Evolutionary conservation across 2,113 vertebrate species (phyloP).

Genomic region (Verasper variegatus): DNA sequence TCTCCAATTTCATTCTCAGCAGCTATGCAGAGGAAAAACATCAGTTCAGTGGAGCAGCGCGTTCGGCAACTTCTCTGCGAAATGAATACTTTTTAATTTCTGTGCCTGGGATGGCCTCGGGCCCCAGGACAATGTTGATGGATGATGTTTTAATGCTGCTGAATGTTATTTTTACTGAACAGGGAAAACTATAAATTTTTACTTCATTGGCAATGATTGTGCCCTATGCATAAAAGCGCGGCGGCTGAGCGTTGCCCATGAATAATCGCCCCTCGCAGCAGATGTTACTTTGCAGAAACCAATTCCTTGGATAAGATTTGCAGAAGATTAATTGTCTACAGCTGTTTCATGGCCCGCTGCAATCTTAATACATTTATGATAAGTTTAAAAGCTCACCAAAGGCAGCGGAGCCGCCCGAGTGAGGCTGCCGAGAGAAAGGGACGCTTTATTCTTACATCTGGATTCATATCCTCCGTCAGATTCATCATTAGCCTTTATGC

Average conservation of each 20-base stretch:
- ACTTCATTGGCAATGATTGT: slow-evolving; percentile 98
- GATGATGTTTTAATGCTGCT: slow-evolving; percentile 99
- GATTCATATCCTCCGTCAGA: slow-evolving; percentile 93
- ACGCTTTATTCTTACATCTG: slow-evolving; percentile 96
- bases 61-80: slow-evolving; percentile 89
- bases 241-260: slow-evolving; percentile 88
- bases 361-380: slow-evolving; percentile 99
- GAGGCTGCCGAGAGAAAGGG: slow-evolving; percentile 81
- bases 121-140: slow-evolving; percentile 94
- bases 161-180: slow-evolving; percentile 99
- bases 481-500: slow-evolving; percentile 90
- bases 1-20: slow-evolving; percentile 83
- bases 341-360: slow-evolving; percentile 99
- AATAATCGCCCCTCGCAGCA: slow-evolving; percentile 95
- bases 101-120: slow-evolving; percentile 85
- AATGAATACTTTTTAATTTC: slow-evolving; percentile 99
- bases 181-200: slow-evolving; percentile 99
- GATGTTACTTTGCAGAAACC: slow-evolving; percentile 96
- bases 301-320: slow-evolving; percentile 98
- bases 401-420: too few species aligned
- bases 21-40: slow-evolving; percentile 40
- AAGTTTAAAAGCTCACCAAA: slow-evolving; percentile 97
- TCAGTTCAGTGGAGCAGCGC: slow-evolving; percentile 83
- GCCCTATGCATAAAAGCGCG: slow-evolving; percentile 92
- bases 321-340: slow-evolving; percentile 99